A percentile compares a stretch with the other conserved stretches of the same genome.
These are phyloP conservation scores for Parnassius mnemosyne DNA, from an alignment of 2,888 invertebrate species.

Conservation along the genomic window DNA sequence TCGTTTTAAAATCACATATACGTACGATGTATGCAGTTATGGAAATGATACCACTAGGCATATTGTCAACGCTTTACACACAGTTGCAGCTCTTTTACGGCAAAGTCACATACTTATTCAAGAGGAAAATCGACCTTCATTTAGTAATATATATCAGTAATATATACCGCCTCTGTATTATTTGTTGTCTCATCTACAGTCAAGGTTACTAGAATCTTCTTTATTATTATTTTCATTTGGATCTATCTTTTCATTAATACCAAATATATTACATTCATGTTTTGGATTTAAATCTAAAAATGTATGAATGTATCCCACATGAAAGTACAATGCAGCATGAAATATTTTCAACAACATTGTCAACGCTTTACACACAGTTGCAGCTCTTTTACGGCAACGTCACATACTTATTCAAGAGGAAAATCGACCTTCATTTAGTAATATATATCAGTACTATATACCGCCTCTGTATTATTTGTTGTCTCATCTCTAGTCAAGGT, in stretches of 20 bases:
- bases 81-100: constrained; percentile 25
- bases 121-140: constrained; percentile 50
- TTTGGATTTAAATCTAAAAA: background rate
- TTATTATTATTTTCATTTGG: background rate
- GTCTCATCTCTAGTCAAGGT: constrained; percentile 7
- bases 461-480: constrained; percentile 10
- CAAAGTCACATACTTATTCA: constrained; percentile 41
- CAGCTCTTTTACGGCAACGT: constrained; percentile 34
- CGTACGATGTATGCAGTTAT: constrained; percentile 26
- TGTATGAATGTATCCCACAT: too few species aligned
- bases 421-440: constrained; percentile 46
- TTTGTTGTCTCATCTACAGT: constrained; percentile 5
- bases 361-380: constrained; percentile 46
- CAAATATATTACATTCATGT: background rate
- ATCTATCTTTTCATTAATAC: too few species aligned
- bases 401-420: constrained; percentile 42
- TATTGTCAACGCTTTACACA: constrained; percentile 52
- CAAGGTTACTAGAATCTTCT: constrained; percentile 7
- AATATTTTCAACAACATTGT: constrained; percentile 40
- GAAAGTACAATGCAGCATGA: too few species aligned
- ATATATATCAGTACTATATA: constrained; percentile 4
- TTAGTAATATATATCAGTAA: constrained; percentile 23
- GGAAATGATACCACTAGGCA: constrained; percentile 56
- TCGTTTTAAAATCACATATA: background rate
- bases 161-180: constrained; percentile 8